Conservation (phyloP, 2,888 invertebrate genomes). For the Troides oblongomaculatus region DNA sequence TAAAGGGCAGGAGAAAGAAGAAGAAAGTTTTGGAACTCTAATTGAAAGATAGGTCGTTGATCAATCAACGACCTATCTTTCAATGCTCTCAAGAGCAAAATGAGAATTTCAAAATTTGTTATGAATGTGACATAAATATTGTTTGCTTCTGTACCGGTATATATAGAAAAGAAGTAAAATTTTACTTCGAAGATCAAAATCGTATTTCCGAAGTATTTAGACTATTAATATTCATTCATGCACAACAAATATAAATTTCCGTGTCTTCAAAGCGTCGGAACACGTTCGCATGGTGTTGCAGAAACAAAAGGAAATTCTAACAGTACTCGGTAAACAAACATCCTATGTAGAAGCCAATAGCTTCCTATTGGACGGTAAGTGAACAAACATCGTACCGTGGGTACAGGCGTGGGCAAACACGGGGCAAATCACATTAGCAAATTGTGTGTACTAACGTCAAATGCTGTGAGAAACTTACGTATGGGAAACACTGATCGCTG, state of each 20-base stretch:
- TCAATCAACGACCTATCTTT: too few relatives aligned
- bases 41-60: not conserved
- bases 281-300: constrained; percentile 4
- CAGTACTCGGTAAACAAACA: constrained; percentile 30
- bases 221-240: too few relatives aligned
- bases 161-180: too few relatives aligned
- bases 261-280: not conserved
- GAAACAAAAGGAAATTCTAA: constrained; percentile 9
- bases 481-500: constrained; percentile 40
- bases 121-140: too few relatives aligned
- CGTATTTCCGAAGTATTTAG: too few relatives aligned
- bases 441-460: constrained; percentile 43
- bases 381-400: constrained; percentile 39
- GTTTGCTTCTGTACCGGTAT: too few relatives aligned
- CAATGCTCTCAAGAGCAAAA: too few relatives aligned
- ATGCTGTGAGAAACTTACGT: constrained; percentile 47
- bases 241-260: not conserved
- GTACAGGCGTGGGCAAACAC: constrained; percentile 38
- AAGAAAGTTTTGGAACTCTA: not conserved
- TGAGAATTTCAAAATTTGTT: not conserved
- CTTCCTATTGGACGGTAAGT: constrained; percentile 48
- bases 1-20: too few relatives aligned
- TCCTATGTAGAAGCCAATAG: constrained; percentile 36
- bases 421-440: constrained; percentile 58
- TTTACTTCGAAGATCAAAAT: too few relatives aligned